Evolutionary conservation across 53 echinoderm and acorn worm species (phyloP).

Genomic region (Paracentrotus lividus): DNA sequence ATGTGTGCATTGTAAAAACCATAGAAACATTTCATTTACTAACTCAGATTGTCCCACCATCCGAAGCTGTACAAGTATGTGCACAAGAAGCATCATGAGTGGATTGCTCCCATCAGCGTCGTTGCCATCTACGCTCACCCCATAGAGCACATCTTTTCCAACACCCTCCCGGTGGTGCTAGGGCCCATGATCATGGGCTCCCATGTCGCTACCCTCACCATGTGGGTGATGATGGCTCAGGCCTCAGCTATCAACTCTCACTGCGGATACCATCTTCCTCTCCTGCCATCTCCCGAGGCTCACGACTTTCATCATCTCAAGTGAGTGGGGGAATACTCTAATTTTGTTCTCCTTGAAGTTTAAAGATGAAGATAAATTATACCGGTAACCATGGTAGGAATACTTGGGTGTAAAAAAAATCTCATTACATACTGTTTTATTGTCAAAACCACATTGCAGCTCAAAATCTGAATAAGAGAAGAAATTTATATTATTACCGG

Average conservation of each 20-base stretch:
- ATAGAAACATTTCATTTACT: no score
- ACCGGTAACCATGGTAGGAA: no score
- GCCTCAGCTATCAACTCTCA: constrained; percentile 89
- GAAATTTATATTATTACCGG: no score
- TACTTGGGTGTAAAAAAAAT: no score
- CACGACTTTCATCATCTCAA: constrained; percentile 99
- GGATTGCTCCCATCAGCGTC: constrained; percentile 95
- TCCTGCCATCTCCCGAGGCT: constrained; percentile 96
- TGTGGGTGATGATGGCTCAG: constrained; percentile 90
- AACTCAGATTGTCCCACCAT: constrained; percentile 86
- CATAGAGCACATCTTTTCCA: constrained; percentile 93
- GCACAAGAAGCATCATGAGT: constrained; percentile 98
- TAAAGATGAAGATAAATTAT: no score
- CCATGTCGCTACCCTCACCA: constrained; percentile 87
- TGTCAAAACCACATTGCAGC: no score
- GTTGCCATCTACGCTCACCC: constrained; percentile 96
- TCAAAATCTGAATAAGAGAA: no score
- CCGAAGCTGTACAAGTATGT: constrained; percentile 91
- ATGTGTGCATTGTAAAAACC: no score
- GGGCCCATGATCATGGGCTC: constrained; percentile 97
- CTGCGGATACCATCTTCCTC: constrained; percentile 96
- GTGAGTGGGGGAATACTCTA: constrained; percentile 76
- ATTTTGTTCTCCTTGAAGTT: background rate
- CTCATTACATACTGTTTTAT: no score
- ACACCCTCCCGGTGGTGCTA: constrained; percentile 81